Percentiles rank a stretch among this genome's conserved stretches.
phyloP scores from a whole-genome alignment of 2,113 vertebrate genomes.

The Coturnix japonica region DNA sequence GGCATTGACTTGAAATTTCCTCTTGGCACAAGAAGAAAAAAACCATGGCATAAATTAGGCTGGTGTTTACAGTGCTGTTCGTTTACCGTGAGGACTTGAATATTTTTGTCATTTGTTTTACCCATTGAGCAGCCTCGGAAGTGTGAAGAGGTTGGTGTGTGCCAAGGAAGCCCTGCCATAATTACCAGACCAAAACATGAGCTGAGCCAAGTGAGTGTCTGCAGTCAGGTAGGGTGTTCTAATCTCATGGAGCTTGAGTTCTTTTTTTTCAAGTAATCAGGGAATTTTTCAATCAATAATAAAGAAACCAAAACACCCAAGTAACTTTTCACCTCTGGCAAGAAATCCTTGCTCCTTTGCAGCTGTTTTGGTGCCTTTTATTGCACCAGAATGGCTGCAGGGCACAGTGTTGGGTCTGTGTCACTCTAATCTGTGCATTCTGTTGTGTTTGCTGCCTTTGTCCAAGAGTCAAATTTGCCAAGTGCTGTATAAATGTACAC shows the following conservation, averaged over 20 bases:
- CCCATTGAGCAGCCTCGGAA: constrained; percentile 35
- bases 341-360: neutral
- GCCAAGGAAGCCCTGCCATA: constrained; percentile 1
- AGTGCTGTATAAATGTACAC: neutral
- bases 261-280: neutral
- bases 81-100: constrained; percentile 21
- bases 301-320: neutral
- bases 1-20: neutral
- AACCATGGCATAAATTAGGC: neutral
- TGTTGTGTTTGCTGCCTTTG: neutral
- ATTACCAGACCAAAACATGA: neutral
- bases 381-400: neutral
- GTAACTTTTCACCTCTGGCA: neutral
- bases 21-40: neutral
- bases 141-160: constrained; percentile 14
- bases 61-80: constrained; percentile 16
- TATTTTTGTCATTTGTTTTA: constrained; percentile 24
- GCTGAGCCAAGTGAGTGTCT: neutral
- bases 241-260: neutral
- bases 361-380: neutral
- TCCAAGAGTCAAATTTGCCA: neutral
- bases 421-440: neutral
- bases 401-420: fast-evolving
- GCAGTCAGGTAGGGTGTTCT: neutral
- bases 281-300: neutral